Base-by-base conservation (phyloP, 2,797 vertebrate species). In the Taenioides sp. region DNA sequence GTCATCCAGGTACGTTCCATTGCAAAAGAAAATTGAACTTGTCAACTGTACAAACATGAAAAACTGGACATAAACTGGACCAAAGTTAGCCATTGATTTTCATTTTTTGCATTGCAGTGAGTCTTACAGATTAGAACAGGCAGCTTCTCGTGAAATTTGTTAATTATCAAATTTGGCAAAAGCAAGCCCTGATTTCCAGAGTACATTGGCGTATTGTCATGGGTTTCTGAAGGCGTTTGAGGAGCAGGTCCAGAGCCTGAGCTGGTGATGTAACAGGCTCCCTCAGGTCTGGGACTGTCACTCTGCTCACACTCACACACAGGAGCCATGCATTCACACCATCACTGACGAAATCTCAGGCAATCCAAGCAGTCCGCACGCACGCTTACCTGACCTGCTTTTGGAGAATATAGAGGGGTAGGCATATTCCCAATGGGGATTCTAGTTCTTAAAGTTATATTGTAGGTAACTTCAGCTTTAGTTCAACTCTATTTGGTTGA, bases 151-250 rank as follows among this genome's bases (percentile, higher is more conserved):
- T 87, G 70, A 71, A 79, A 84, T 91, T 91, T 91, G 89, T 91
- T 89, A 92, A 91, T 92, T 92, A 91, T 86, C 73, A 87, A 89
- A 90, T 80, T 86, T 92, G 90, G 89, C 89, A 90, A 85, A 90
- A 85, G 88, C 78, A 14, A n/a, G 79, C 67, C 65, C 58, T 50
- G 0, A 80, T 84, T 92, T 86, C 86, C 87, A 75, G 79, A 81
- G 87, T 77, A 82, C 69, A 31, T 69, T 73, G 57, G 16, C 7
- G 75, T 71, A 52, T 80, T 77, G 73, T 78, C 83, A 50, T 27
- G 23, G 0, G 52, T 61, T 75, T 70, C 81, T 71, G 82, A 89
- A 85, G 85, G 74, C 82, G 79, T 84, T 55, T 77, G 80, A 85
- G 81, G 79, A 89, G 70, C 34, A 14, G 85, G 78, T 84, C 1